These are phyloP conservation scores for Tamias sibiricus DNA, from an alignment of 2,113 vertebrate species.

Conservation along the genomic window DNA sequence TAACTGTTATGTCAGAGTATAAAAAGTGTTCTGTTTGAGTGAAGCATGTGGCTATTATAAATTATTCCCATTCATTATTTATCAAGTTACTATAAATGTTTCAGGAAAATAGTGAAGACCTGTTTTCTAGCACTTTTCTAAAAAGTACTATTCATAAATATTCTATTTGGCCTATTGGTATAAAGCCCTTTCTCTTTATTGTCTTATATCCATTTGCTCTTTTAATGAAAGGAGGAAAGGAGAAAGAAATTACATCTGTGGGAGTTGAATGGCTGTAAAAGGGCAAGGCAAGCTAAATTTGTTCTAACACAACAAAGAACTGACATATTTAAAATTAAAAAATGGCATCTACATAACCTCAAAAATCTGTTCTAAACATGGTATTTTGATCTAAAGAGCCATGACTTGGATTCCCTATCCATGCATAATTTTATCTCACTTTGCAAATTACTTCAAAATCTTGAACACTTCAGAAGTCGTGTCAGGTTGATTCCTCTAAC, in stretches of 20 bases:
- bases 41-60: constrained; percentile 39
- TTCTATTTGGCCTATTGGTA: constrained; percentile 50
- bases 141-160: constrained; percentile 70
- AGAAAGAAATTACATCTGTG: background rate
- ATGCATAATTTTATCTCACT: background rate
- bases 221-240: constrained; percentile 17
- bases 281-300: constrained; percentile 27
- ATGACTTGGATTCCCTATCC: background rate
- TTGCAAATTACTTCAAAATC: constrained; percentile 4
- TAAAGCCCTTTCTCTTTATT: constrained; percentile 47
- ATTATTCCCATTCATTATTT: constrained; percentile 72
- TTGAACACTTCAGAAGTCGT: background rate
- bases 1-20: background rate
- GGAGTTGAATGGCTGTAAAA: background rate
- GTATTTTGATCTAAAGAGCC: background rate
- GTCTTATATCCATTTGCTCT: constrained; percentile 32
- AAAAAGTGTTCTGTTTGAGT: constrained; percentile 60
- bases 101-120: constrained; percentile 55
- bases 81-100: constrained; percentile 72
- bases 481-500: background rate
- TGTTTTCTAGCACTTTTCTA: constrained; percentile 59
- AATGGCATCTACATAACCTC: constrained; percentile 14
- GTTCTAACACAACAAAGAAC: constrained; percentile 9
- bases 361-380: constrained; percentile 8
- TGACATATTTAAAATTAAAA: constrained; percentile 16